Evolutionary conservation across 2,113 vertebrate species (phyloP), one percentile per base, ranked within the genome.

Genomic region (Neoarius graeffei): DNA sequence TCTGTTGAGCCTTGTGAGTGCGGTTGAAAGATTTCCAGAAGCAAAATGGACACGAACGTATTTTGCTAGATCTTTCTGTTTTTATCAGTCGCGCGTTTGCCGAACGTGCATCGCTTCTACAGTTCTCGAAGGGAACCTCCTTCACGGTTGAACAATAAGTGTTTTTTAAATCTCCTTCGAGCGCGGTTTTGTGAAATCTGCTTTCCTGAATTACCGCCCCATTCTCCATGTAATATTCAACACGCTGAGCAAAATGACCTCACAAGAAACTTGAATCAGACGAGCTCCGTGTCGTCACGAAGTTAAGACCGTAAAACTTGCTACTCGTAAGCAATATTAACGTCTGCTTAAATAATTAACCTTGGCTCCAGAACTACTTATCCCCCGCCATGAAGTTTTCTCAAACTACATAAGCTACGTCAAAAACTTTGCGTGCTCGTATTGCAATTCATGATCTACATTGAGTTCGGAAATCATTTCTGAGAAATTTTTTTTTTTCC

Each of bases 311-410:
- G 35, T 48, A 48, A 48, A 74, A 19, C 71, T 23, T 10, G 19
- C 71, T 19, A 42, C 69, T 20, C 15, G 17, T 9, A 48, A 20
- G 35, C 35, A 11, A 50, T 48, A 74, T 74, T 74, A 74, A 74
- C 14, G 42, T 48, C 71, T 23, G 42, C 35, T 74, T 77, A 77
- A 77, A 77, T 77, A 77, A 77, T 77, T 77, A 13, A 77, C n/a
- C 74, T 2, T 0, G 19, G 17, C 48, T 35, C 35, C 35, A 35
- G 35, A 35, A 35, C 35, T 42, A 4, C 42, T 42, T 42, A 42
- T 42, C 42, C 42, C 42, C 42, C 4, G 42, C 42, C 42, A 42
- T 42, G 42, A 42, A 3, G 42, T 42, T 42, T 42, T 42, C 42
- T 42, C 42, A 42, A 42, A 3, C 42, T 42, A 42, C 35, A 35